phyloP scores from a whole-genome alignment of 2,113 vertebrate genomes.

The Paralichthys olivaceus region DNA sequence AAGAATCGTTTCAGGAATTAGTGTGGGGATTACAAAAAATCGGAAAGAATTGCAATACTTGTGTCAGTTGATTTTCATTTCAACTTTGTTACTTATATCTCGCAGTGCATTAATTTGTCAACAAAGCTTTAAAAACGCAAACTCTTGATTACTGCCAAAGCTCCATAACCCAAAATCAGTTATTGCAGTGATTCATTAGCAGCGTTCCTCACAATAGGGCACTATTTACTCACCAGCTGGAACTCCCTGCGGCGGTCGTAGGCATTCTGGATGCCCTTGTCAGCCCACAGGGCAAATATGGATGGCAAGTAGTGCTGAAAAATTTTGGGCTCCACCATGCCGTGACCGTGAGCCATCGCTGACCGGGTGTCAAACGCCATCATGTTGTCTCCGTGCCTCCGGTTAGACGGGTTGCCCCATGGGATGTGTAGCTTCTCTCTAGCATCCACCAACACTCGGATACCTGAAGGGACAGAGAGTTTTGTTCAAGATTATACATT shows the following conservation, averaged over 20 bases:
- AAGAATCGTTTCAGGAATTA: no score
- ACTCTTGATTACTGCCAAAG: background rate
- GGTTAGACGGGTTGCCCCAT: conserved; percentile 91
- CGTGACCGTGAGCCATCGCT: conserved; percentile 80
- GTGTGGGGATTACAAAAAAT: no score
- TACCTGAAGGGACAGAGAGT: conserved; percentile 77
- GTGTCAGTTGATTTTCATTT: no score
- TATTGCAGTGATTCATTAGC: no score
- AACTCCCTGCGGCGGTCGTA: conserved; percentile 96
- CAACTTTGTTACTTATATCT: no score
- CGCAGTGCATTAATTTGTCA: no score
- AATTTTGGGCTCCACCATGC: conserved; percentile 88
- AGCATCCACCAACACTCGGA: conserved; percentile 95
- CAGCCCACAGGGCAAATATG: conserved; percentile 89
- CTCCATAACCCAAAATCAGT: background rate
- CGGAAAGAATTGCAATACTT: no score
- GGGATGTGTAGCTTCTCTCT: conserved; percentile 96
- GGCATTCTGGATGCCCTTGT: conserved; percentile 92
- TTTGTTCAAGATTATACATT: background rate
- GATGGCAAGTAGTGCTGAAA: conserved; percentile 90
- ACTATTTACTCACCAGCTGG: conserved; percentile 90
- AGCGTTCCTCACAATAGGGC: no score
- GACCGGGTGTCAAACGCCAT: conserved; percentile 96
- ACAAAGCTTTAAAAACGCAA: no score
- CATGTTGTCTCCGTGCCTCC: conserved; percentile 88